These are phyloP conservation scores for Danaus melanippus DNA, from an alignment of 1,140 invertebrate species.

Conservation along the genomic window DNA sequence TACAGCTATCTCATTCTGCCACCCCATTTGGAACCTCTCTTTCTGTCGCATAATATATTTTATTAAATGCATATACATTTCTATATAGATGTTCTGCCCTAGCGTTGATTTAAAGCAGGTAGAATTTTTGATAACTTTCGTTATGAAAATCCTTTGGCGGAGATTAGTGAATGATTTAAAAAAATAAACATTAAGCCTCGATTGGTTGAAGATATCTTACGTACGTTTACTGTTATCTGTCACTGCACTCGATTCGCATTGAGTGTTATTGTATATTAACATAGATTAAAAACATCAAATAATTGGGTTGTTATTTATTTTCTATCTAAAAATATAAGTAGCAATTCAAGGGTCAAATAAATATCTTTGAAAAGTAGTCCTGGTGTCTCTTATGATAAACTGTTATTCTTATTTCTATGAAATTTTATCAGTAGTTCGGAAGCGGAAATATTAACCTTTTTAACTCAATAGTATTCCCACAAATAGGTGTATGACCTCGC, in stretches of 20 bases:
- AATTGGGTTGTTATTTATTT: too few species aligned
- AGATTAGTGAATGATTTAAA: conserved; percentile 25
- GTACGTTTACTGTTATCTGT: conserved; percentile 44
- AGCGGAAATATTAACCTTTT: too few species aligned
- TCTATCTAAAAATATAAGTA: too few species aligned
- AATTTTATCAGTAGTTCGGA: too few species aligned
- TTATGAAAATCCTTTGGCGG: conserved; percentile 17
- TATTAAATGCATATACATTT: conserved; percentile 5
- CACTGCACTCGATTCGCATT: conserved; percentile 43
- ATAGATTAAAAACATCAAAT: not conserved
- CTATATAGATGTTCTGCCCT: not conserved
- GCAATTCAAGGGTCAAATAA: too few species aligned
- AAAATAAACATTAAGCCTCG: conserved; percentile 13
- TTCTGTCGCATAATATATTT: conserved; percentile 22
- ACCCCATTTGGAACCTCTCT: conserved; percentile 48
- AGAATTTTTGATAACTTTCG: conserved; percentile 11
- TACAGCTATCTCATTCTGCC: conserved; percentile 50
- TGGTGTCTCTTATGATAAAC: too few species aligned
- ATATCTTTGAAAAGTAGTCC: too few species aligned
- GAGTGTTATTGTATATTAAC: conserved; percentile 21
- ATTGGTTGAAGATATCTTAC: conserved; percentile 26
- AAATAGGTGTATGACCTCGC: too few species aligned
- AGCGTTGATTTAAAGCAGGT: conserved; percentile 4
- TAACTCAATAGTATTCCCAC: too few species aligned
- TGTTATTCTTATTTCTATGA: not conserved